Base-by-base conservation (phyloP, 2,888 invertebrate genomes). In the Flexamia atlantica region DNA sequence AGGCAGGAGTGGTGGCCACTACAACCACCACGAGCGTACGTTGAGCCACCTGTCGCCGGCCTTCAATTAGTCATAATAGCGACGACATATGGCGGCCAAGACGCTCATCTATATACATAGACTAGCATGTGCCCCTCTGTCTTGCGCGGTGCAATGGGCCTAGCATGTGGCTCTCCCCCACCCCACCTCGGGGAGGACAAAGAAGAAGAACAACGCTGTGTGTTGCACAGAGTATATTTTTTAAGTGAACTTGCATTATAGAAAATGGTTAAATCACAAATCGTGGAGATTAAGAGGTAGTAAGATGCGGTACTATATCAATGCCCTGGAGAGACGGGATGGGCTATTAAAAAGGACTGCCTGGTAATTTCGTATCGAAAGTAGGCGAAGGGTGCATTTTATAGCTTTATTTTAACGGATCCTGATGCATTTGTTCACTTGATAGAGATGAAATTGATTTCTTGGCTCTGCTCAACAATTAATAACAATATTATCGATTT, bases 51-150 rank as follows among this genome's bases (percentile, higher is more conserved):
- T 57, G 57, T 23, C 57, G 57, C 9, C 23, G 50, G 17, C 50
- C 50, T 50, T 57, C 57, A 57, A 57, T 57, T 57, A 57, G 57
- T 57, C 57, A 57, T 57, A 57, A 57, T 57, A 57, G 57, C 7
- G 23, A 23, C 57, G 57, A 57, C 57, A 57, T 57, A 57, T 25
- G 57, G 57, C 25, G 57, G 9, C 57, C 57, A 57, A 57, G 57
- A 57, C 57, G 57, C 57, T 57, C 57, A 57, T 57, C 57, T 57
- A 57, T 57, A 57, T 57, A 57, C 57, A 57, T 57, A 57, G 57
- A 17, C 46, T 46, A 46, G 46, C 46, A 46, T 46, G 46, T 46
- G 46, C 46, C 36, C 36, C 36, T 4, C 46, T 46, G 46, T 46
- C 46, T 46, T 46, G 46, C 46, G 12, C 46, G 12, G 46, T 17